Base-by-base conservation (phyloP, 35 echinoderm and acorn worm species). In the Apostichopus californicus region DNA sequence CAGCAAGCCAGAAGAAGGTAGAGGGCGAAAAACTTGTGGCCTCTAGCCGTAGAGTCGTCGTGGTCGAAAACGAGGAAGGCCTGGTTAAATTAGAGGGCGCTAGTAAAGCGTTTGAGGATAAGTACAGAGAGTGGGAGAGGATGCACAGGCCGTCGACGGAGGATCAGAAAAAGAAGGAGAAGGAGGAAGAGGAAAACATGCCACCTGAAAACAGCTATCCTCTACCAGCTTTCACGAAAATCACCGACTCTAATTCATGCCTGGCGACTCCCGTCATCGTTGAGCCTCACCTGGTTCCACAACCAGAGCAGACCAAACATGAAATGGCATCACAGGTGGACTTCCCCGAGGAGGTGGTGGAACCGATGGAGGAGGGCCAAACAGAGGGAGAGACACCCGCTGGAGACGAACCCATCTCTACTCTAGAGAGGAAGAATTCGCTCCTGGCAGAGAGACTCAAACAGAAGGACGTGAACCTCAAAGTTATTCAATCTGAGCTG, bases 381-480 rank as follows among this genome's bases (percentile, higher is more conserved):
- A 34, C 22, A 2, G 77, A 89, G 4, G 85, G 23, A 9, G 87
- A 91, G 18, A 24, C 90, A 6, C 56, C 71, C 5, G 54, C 83
- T 57, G 87, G 65, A 56, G 94, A 93, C 70, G 87, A 93, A 63
- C 91, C 83, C 56, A 90, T 95, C 25, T 75, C 90, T 56, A 92
- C 87, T 15, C 77, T 97, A 12, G 95, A 97, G 79, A 86, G 91
- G 72, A 92, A 91, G 53, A 97, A 97, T 89, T 94, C 93, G 2
- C 88, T 97, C 70, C 87, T 97, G 83, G 95, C 95, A 5, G 94
- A 94, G 79, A 94, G 94, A 92, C 91, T 97, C 7, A 97, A 92
- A 71, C 70, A 92, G 70, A 94, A 97, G 22, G 93, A 97, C 77
- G 95, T 97, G 2, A 97, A 97, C 77, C 91, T 97, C 3, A 94